Percentiles rank a stretch among this genome's conserved stretches.
phyloP scores from a whole-genome alignment of 1,140 invertebrate genomes.

The Drosophila novamexicana region DNA sequence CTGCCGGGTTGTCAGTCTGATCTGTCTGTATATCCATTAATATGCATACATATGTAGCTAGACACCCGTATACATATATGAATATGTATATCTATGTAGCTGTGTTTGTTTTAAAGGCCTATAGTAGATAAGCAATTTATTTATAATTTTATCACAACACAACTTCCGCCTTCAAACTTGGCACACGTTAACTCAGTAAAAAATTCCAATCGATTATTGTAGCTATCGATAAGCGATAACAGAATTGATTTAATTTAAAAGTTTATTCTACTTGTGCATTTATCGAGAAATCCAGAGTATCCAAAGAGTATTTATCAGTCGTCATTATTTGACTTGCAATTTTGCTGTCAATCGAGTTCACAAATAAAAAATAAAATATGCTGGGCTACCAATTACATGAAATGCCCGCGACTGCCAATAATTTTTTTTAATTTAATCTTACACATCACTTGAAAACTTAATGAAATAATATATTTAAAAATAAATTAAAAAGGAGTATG shows the following conservation, averaged over 20 bases:
- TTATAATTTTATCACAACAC: slow-evolving; percentile 17
- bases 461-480: neutral
- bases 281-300: neutral
- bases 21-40: slow-evolving; percentile 26
- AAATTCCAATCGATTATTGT: neutral
- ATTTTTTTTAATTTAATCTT: neutral
- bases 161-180: slow-evolving; percentile 42
- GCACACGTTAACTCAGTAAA: slow-evolving; percentile 2
- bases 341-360: neutral
- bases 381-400: neutral
- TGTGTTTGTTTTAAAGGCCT: slow-evolving; percentile 30
- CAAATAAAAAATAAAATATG: neutral
- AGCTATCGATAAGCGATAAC: neutral
- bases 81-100: neutral
- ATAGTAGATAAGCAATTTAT: slow-evolving; percentile 20
- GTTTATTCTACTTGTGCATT: too few species aligned
- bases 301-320: neutral
- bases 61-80: neutral
- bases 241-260: too few species aligned
- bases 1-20: slow-evolving; percentile 50
- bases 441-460: neutral
- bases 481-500: neutral
- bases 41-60: slow-evolving; percentile 21
- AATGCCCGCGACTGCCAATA: neutral
- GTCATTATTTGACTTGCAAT: neutral